A percentile compares a stretch with the other conserved stretches of the same genome.
phyloP scores from a whole-genome alignment of 2,797 vertebrate species.

The Coranthus polyacanthus region DNA sequence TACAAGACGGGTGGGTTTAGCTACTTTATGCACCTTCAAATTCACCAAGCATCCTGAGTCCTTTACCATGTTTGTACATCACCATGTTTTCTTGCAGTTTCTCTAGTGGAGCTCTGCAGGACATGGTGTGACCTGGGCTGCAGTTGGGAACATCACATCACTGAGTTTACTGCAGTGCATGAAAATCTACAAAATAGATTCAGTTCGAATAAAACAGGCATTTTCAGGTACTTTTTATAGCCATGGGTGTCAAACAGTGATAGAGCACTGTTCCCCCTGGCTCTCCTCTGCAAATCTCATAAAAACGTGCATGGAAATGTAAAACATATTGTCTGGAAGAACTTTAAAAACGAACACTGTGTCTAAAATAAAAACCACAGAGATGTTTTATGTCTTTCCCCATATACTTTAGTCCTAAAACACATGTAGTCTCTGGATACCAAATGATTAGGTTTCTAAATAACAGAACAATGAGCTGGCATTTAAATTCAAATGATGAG shows the following conservation, averaged over 20 bases:
- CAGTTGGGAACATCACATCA: slow-evolving; percentile 2
- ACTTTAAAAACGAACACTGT: slow-evolving; percentile 8
- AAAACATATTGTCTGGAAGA: slow-evolving; percentile 53
- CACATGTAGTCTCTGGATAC: not conserved
- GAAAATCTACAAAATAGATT: slow-evolving; percentile 19
- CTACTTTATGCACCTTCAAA: no score
- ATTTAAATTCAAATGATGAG: not conserved
- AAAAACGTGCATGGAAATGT: slow-evolving; percentile 48
- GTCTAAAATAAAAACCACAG: slow-evolving; percentile 21
- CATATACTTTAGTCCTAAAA: slow-evolving; percentile 12
- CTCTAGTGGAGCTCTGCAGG: no score
- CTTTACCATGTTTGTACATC: no score
- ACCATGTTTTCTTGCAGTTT: no score
- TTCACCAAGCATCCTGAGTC: no score
- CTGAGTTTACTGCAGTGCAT: slow-evolving; percentile 7
- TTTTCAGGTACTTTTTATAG: slow-evolving; percentile 22
- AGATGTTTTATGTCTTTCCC: slow-evolving; percentile 10
- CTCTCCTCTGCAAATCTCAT: slow-evolving; percentile 29
- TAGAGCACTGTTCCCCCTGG: slow-evolving; percentile 19
- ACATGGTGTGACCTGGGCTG: not conserved
- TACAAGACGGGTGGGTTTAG: no score
- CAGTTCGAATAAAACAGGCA: slow-evolving; percentile 28
- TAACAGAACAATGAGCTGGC: not conserved
- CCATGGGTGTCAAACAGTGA: slow-evolving; percentile 36
- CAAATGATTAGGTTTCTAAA: slow-evolving; percentile 12